Base-by-base conservation (phyloP, 1,140 invertebrate genomes). In the Laupala kohalensis region DNA sequence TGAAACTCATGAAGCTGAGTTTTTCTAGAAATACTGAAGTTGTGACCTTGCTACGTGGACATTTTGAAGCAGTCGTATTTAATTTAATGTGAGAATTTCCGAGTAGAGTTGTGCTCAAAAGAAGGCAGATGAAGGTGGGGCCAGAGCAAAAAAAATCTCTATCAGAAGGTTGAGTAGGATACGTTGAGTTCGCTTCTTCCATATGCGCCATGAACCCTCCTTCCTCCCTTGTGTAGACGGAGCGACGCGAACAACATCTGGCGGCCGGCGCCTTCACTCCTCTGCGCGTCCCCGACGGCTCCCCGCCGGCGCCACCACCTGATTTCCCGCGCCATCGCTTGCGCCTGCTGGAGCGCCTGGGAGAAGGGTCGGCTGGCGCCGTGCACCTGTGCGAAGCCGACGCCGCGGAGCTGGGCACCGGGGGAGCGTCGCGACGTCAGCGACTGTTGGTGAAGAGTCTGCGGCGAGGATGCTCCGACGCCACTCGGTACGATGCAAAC, bases 321-420 rank as follows among this genome's bases (percentile, higher is more conserved):
- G 90, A 92, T 80, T 89, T 95, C 78, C 91, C 92, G 69, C 84
- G 92, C 78, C 90, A 93, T 80, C 86, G 91, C 79, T 84, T 96
- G 74, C 85, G 91, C 78, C 90, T 93, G 74, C 80, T 94, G 69
- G 90, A 94, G 80, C 93, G 93, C 78, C 86, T 95, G 64, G 93
- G 93, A 69, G 92, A 94, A 81, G 92, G 93, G 72, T 88, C 90
- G 74, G 94, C 94, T 79, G 93, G 93, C 78, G 90, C 91, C 86
- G 92, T 95, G 81, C 88, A 91, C 77, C 77, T 92, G 2, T 91
- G 90, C 78, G 89, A 91, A 78, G 89, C 89, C 23, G 88, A 90
- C 76, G 87, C 87, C 29, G 85, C 90, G 26, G 84, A 85, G 2
- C 83, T 84, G 19, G 37, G 37, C 4, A 19, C 37, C 37, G 37